Percentiles rank a stretch among this genome's conserved stretches.
Conservation (phyloP, 2,113 vertebrate genomes). For the Pelvicachromis taeniatus region DNA sequence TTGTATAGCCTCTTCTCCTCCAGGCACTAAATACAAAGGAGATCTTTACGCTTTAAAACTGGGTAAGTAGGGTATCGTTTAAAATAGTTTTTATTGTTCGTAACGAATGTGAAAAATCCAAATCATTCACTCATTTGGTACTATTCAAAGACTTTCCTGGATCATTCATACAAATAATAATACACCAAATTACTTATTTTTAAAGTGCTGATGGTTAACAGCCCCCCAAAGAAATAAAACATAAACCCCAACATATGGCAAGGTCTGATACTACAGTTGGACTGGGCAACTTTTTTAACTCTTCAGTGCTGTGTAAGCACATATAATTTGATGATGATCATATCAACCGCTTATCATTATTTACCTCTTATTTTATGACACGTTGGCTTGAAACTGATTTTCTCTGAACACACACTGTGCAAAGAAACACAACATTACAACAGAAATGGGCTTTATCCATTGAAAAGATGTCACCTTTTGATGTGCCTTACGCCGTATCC, state of each 20-base stretch:
- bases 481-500: not conserved
- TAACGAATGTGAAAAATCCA: not conserved
- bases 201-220: not conserved
- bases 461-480: not conserved
- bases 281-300: rapidly evolving
- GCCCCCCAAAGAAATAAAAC: not conserved
- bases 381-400: not conserved
- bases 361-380: not conserved
- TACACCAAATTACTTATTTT: not conserved
- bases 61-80: not conserved
- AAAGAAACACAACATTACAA: not conserved
- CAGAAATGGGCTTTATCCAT: not conserved
- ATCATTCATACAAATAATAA: not conserved
- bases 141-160: not conserved
- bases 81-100: not conserved
- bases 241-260: not conserved
- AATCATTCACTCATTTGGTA: not conserved
- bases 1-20: not conserved
- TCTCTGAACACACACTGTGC: not conserved
- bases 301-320: not conserved
- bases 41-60: not conserved
- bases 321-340: not conserved
- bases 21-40: not conserved
- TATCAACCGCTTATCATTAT: not conserved
- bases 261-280: not conserved